A percentile compares a stretch with the other conserved stretches of the same genome.
Evolutionary conservation across 37 sponge, comb jelly and placozoan genomes (phyloP).

Genomic region (Haliclona indistincta): DNA sequence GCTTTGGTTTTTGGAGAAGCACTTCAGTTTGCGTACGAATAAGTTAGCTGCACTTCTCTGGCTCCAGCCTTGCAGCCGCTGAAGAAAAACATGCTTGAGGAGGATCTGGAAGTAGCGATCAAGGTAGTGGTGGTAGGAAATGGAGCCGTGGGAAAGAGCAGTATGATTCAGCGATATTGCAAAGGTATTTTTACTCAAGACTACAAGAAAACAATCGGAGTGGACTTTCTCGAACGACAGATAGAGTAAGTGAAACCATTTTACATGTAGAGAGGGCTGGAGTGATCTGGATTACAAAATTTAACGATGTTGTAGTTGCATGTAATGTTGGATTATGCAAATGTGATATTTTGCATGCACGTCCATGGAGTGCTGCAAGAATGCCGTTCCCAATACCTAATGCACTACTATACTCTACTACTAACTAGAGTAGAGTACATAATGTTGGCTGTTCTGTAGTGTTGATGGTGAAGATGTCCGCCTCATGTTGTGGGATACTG

Average conservation of each 20-base stretch:
- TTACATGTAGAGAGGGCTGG: too few relatives aligned
- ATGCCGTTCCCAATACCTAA: neutral
- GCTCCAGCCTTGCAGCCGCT: neutral
- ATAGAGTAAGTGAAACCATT: slow-evolving; percentile 65
- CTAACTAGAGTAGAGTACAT: neutral
- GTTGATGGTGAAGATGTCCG: slow-evolving; percentile 52
- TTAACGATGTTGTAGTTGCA: too few relatives aligned
- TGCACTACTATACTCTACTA: neutral
- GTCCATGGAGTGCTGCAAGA: neutral
- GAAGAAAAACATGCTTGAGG: slow-evolving; percentile 74
- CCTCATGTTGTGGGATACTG: slow-evolving; percentile 96
- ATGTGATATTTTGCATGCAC: neutral
- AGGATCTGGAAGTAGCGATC: slow-evolving; percentile 87
- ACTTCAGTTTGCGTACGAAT: neutral
- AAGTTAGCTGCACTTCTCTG: neutral
- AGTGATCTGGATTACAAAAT: too few relatives aligned
- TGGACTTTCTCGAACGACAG: slow-evolving; percentile 93
- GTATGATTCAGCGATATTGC: slow-evolving; percentile 95
- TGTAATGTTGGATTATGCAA: too few relatives aligned
- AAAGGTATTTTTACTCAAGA: slow-evolving; percentile 89
- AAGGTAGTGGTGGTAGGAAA: slow-evolving; percentile 97
- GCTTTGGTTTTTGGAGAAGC: too few relatives aligned
- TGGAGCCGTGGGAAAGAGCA: slow-evolving; percentile 96
- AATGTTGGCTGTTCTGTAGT: slow-evolving; percentile 8
- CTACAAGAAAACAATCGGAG: slow-evolving; percentile 98